Evolutionary conservation across 2,113 vertebrate genomes (phyloP), one percentile per base, ranked within the genome.

Genomic region (Tenrec ecaudatus): DNA sequence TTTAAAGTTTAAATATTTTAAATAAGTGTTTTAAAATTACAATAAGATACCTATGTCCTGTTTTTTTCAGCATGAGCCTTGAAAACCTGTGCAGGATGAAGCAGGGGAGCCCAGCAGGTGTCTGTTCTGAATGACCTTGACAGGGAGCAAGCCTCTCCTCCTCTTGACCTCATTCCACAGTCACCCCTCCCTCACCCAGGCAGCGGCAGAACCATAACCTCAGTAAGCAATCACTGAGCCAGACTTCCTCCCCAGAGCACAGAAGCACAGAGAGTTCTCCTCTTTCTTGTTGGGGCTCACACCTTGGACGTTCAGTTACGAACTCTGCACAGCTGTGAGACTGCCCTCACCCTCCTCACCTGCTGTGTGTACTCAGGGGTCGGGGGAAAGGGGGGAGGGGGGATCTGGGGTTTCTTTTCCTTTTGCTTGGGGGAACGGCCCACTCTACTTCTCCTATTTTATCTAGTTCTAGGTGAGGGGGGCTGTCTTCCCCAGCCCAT

Each of bases 241-340:
- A n/a, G 36, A 47, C 36, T 69, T 88, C 82, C 60, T 90, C 90
- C 78, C 76, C 16, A 57, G 82, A 29, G 82, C 11, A 58, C 6
- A 57, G 58, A 79, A 66, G 92, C 78, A 75, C 36, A 83, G 36
- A 29, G 15, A 79, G 36, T 25, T 64, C 23, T 6, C 40, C 82
- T 40, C 88, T 76, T 89, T 86, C 88, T 47, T 71, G 57, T 38
- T 6, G 20, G 60, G 81, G 33, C 69, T 14, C 40, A 2, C 27
- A 31, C 60, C 76, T 53, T 38, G 19, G 62, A 38, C 38, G 57
- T 22, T 86, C 71, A 4, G 86, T 84, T 80, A 79, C 33, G 31
- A 81, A 88, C 2, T 3, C 0, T n/a, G 6, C 53, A 14, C 92
- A 71, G 76, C 81, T 83, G 82, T 25, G 64, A 33, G 19, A 9